phyloP scores from a whole-genome alignment of 2,888 invertebrate genomes.

The Conus canariensis region DNA sequence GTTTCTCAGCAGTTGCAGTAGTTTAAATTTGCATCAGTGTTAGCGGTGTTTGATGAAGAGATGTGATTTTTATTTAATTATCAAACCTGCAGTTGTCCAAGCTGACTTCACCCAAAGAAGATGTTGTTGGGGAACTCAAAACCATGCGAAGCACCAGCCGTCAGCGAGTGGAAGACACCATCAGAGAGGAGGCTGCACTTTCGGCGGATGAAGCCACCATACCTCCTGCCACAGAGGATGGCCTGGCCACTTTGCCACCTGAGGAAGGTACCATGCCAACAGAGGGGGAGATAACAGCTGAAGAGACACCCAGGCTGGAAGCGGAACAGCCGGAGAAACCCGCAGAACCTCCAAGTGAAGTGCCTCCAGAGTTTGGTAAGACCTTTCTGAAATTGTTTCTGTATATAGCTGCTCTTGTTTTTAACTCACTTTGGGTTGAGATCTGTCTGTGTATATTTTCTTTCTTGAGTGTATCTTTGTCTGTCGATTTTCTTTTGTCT shows the following conservation, averaged over 20 bases:
- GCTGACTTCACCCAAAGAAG: slow-evolving; percentile 69
- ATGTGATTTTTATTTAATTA: too few species aligned
- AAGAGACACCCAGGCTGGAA: slow-evolving; percentile 10
- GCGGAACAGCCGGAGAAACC: neutral
- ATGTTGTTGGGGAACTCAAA: slow-evolving; percentile 66
- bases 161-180: slow-evolving; percentile 64
- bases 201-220: slow-evolving; percentile 44
- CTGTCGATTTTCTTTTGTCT: too few species aligned
- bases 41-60: too few species aligned
- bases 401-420: too few species aligned
- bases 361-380: neutral
- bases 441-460: too few species aligned
- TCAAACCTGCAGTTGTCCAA: slow-evolving; percentile 60
- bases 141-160: slow-evolving; percentile 67
- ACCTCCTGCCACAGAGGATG: slow-evolving; percentile 55
- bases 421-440: too few species aligned
- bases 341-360: neutral
- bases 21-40: too few species aligned
- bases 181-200: slow-evolving; percentile 55
- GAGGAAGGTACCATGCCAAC: slow-evolving; percentile 49
- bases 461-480: too few species aligned
- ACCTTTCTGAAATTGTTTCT: neutral
- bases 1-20: too few species aligned
- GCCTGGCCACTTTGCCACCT: slow-evolving; percentile 59
- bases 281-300: slow-evolving; percentile 29